Evolutionary conservation across 2,888 invertebrate genomes (phyloP).

Genomic region (Trilocha varians): DNA sequence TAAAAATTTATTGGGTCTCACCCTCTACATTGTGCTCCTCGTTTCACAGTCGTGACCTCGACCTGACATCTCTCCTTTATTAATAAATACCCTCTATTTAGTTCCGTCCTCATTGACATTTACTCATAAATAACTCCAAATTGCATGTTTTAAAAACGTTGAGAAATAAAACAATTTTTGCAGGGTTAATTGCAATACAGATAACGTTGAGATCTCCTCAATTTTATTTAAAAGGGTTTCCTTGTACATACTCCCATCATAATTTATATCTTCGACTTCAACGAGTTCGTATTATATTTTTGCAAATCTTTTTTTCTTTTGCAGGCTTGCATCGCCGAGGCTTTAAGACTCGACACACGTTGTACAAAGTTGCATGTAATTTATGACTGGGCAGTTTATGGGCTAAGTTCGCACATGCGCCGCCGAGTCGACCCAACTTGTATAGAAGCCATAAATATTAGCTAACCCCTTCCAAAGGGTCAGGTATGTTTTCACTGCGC

Average conservation of each 20-base stretch:
- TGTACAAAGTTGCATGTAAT: conserved; percentile 63
- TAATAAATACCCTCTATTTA: too few relatives aligned
- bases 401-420: conserved; percentile 60
- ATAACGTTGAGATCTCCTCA: background rate
- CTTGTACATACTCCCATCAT: conserved; percentile 18
- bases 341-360: conserved; percentile 28
- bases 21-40: too few relatives aligned
- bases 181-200: background rate
- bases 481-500: conserved; percentile 30
- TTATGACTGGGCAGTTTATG: conserved; percentile 49
- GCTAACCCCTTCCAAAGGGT: conserved; percentile 45
- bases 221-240: conserved; percentile 26
- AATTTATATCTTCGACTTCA: conserved; percentile 20
- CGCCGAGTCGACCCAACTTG: conserved; percentile 31
- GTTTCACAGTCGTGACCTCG: too few relatives aligned
- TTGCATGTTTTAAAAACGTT: too few relatives aligned
- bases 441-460: conserved; percentile 48
- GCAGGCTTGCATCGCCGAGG: conserved; percentile 13
- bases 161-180: too few relatives aligned
- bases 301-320: too few relatives aligned
- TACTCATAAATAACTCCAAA: too few relatives aligned
- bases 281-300: conserved; percentile 24
- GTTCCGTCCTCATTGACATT: too few relatives aligned
- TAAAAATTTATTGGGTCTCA: too few relatives aligned
- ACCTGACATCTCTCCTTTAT: too few relatives aligned